Base-by-base conservation (phyloP, 1,140 invertebrate genomes). In the Eufriesea mexicana region DNA sequence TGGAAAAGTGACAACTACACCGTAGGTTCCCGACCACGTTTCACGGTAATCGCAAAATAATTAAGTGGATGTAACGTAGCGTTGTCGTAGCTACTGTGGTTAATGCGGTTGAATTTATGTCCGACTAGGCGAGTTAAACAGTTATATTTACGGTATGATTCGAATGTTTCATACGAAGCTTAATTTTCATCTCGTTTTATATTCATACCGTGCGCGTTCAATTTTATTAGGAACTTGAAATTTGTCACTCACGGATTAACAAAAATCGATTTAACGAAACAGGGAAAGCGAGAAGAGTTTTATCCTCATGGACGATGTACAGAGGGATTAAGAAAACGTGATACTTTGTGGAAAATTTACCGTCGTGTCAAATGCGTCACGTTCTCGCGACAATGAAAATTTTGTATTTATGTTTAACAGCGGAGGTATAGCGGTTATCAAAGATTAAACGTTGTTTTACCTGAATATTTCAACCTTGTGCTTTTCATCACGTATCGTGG, bases 401-500 rank as follows among this genome's bases (percentile, higher is more conserved):
- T 35, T 66, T 54, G 25, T 42, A 35, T 86, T 59, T 64, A n/a
- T 66, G 59, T 78, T 83, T 74, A 84, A 84, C 74, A 35, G 61
- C 25, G 59, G 67, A 25, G 64, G 54, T 76, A 81, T 70, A 62
- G 62, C 45, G 77, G 78, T 66, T 70, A 84, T 59, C 47, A n/a
- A 1, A 70, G 42, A 84, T 84, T 66, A 75, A 47, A 61, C 59
- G 54, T 42, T 57, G 75, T 8, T 62, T 83, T 51, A 77, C 7
- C n/a, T 28, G 4, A 61, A 42, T 35, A 49, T 57, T 45, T 28
- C 67, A 81, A 87, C 81, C 79, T 90, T 89, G 87, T 23, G 66
- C 28, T 71, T 54, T 74, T 86, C 25, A 59, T 86, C 89, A 89
- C 87, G 89, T 90, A 83, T 73, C 49, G 28, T 47, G 84, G 80